Conservation (phyloP, 2,888 invertebrate species). For the Sericinus montela region DNA sequence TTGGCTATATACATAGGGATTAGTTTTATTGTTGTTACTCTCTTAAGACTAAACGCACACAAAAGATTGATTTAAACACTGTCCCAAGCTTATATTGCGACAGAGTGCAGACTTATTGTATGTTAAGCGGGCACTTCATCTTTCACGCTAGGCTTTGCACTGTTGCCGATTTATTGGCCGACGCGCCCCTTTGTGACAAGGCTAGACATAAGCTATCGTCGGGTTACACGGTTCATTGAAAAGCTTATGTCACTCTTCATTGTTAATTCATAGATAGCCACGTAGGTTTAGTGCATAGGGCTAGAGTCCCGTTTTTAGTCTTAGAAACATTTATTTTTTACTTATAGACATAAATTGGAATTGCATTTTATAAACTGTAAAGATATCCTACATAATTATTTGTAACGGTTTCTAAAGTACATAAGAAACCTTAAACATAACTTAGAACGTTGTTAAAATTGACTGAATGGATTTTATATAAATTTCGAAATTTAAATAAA, state of each 20-base stretch:
- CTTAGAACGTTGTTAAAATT: too few species aligned
- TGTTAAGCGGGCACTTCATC: conserved; percentile 77
- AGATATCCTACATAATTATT: too few species aligned
- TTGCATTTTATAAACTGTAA: too few species aligned
- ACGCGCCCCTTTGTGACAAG: conserved; percentile 65
- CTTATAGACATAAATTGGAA: too few species aligned
- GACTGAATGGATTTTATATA: too few species aligned
- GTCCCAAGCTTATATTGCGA: conserved; percentile 58
- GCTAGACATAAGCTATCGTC: conserved; percentile 34
- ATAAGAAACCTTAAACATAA: too few species aligned
- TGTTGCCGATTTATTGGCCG: conserved; percentile 67
- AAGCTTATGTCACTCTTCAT: conserved; percentile 24
- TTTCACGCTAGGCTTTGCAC: conserved; percentile 56
- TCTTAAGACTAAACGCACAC: conserved; percentile 21
- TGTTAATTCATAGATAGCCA: too few species aligned
- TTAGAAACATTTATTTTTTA: too few species aligned
- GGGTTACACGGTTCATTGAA: conserved; percentile 29
- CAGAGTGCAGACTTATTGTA: conserved; percentile 70
- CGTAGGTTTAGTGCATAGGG: too few species aligned
- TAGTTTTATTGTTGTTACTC: conserved; percentile 38
- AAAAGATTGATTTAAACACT: conserved; percentile 35
- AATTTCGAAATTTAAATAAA: too few species aligned
- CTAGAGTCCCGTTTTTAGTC: too few species aligned
- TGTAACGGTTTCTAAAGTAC: too few species aligned
- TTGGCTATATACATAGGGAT: neutral